Evolutionary conservation across 2,113 vertebrate genomes (phyloP), one percentile per base, ranked within the genome.

Genomic region (Megaleporinus macrocephalus): DNA sequence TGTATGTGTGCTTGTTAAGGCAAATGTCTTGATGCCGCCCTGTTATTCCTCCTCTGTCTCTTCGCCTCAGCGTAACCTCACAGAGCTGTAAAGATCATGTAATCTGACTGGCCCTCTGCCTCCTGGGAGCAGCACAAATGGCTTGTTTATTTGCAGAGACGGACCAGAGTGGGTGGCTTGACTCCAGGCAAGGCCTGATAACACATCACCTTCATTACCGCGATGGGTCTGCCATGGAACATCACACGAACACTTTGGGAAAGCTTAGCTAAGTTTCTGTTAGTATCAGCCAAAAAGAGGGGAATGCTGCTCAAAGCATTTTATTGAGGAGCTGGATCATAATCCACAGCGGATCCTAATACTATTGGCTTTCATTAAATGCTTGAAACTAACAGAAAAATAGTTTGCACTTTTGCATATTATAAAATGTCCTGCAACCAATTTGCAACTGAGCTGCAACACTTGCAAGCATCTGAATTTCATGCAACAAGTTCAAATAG

Each of bases 21-120:
- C 72, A 68, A 63, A 81, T 75, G 72, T 81, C 47, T 74, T 49
- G 36, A 73, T 47, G 70, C 63, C 47, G 73, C 72, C 75, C 70
- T 3, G 4, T 61, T 41, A 36, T 74, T 81, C 62, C 71, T 59
- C 71, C 33, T 18, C 20, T 36, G 29, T 27, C 29, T 66, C 41
- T 33, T 10, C 26, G 13, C 22, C 47, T 74, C 66, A n/a, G 61
- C 20, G 59, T 44, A 24, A 24, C 71, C 9, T 44, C 26, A n/a
- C 9, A 65, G 57, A 73, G 44, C 71, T 76, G 80, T 66, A 69
- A 49, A 82, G 61, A 82, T 82, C 63, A 75, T 59, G 26, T 61
- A 26, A 62, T 62, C 13, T 69, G 80, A 76, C 33, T 81, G 62
- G 30, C 30, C 53, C 51, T 61, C 66, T 29, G 18, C 65, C 24